Base-by-base conservation (phyloP, 2,888 invertebrate genomes). In the Piscicola geometra region DNA sequence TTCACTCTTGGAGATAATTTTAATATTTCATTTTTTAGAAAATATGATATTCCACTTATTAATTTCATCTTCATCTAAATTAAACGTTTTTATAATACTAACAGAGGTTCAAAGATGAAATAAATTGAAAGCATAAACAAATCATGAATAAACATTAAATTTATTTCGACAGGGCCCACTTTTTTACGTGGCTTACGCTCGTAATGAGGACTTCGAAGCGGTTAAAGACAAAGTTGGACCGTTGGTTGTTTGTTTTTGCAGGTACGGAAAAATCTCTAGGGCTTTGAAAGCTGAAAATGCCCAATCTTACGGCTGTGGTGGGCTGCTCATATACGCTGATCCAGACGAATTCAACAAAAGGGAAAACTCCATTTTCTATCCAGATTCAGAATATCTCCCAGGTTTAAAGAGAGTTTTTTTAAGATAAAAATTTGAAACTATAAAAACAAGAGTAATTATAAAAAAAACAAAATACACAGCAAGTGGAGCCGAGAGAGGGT, bases 241-340 rank as follows among this genome's bases (percentile, higher is more conserved):
- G 21, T 86, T 86, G 0, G 85, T 83, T 72, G 86, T 88, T 52
- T 86, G 86, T 3, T 81, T 88, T 64, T 86, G 86, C 47, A 82
- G 87, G 78, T 88, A 87, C 78, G 87, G 88, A 47, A 83, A 84
- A 70, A 84, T 86, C 28, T 88, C 83, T 80, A 81, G 87, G n/a
- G 86, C 86, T 21, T 85, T 86, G 76, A 86, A 86, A 82, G 85
- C 85, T 28, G 35, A 60, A 30, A 76, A 81, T 21, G 85, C 85
- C 1, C 80, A 82, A 64, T 56, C 78, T 21, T 79, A 80, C 35
- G 85, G 86, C 3, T 86, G 85, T 1, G 76, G 81, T 1, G 88
- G 86, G 0, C 82, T 86, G 30, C 81, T 87, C 33, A 76, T 87
- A 15, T 87, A 82, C 80, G 82, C 83, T 5, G 87, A 87, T 79